Conservation (phyloP, 37 sponge, comb jelly and placozoan genomes). For the Cladorhizidae sp. region DNA sequence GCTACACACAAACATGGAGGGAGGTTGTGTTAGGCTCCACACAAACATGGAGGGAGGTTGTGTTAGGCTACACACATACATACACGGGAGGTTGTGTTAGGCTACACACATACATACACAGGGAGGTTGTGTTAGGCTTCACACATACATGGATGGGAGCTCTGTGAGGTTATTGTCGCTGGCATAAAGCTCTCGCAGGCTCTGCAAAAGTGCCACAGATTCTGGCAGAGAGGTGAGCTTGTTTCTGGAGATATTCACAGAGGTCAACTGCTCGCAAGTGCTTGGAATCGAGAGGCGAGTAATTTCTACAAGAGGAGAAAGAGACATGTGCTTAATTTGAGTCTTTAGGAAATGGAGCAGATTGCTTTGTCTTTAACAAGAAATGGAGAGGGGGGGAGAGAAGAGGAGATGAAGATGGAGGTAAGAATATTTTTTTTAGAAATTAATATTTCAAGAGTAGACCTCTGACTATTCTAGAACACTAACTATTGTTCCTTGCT, state of each 20-base stretch:
- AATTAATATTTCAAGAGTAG: not conserved
- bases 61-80: too few relatives aligned
- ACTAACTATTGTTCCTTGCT: constrained; percentile 77
- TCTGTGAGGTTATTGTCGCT: constrained; percentile 68
- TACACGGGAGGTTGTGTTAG: too few relatives aligned
- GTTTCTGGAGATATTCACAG: constrained; percentile 64
- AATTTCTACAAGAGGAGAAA: constrained; percentile 21
- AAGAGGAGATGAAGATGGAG: not conserved
- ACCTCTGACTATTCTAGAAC: too few relatives aligned
- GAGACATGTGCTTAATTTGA: too few relatives aligned
- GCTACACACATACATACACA: too few relatives aligned
- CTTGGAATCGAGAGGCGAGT: constrained; percentile 16
- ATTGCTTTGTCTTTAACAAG: too few relatives aligned
- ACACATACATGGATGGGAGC: constrained; percentile 42
- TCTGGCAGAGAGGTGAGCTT: constrained; percentile 67
- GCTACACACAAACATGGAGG: too few relatives aligned
- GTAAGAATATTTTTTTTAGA: not conserved
- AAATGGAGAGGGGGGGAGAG: too few relatives aligned
- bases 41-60: too few relatives aligned
- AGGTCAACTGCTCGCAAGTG: constrained; percentile 27
- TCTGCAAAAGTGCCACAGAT: constrained; percentile 32
- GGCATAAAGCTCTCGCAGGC: constrained; percentile 56
- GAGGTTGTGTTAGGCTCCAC: too few relatives aligned
- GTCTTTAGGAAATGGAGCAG: too few relatives aligned
- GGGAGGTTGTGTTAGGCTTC: too few relatives aligned